Conservation (phyloP, 2,113 vertebrate species). For the Dinomys branickii region DNA sequence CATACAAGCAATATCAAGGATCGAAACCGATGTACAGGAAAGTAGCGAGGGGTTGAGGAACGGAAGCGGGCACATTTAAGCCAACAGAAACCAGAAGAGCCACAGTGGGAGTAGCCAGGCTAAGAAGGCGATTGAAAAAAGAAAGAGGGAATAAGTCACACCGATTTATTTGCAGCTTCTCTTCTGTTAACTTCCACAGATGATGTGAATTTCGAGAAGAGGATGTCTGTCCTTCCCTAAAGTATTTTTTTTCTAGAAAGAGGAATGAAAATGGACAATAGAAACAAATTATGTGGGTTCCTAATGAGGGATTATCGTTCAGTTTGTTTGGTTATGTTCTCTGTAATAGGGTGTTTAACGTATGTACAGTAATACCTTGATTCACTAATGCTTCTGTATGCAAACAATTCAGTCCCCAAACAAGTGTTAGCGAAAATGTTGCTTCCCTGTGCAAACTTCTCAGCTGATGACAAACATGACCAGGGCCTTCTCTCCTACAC, state of each 20-base stretch:
- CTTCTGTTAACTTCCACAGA: not conserved
- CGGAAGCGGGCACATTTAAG: not conserved
- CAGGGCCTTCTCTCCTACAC: not conserved
- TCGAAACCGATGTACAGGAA: conserved; percentile 36
- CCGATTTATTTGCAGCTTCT: conserved; percentile 52
- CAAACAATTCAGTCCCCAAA: not conserved
- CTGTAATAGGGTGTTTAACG: not conserved
- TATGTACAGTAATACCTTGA: too few species aligned
- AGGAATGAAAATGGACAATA: not conserved
- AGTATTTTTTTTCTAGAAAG: not conserved
- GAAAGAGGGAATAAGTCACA: not conserved
- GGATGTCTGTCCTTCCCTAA: not conserved
- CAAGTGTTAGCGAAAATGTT: not conserved
- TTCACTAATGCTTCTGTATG: not conserved
- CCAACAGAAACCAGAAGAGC: conserved; percentile 34
- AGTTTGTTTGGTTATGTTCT: not conserved
- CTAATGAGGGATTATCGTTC: not conserved
- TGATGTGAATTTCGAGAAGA: conserved; percentile 50
- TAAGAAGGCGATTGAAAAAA: not conserved
- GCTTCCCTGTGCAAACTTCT: not conserved
- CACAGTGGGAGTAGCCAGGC: conserved; percentile 10
- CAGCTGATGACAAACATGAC: not conserved
- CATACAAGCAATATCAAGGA: conserved; percentile 54
- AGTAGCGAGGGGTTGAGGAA: not conserved
- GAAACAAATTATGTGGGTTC: not conserved